Conservation (phyloP, 2,888 invertebrate species). For the Chrysodeixis includens region DNA sequence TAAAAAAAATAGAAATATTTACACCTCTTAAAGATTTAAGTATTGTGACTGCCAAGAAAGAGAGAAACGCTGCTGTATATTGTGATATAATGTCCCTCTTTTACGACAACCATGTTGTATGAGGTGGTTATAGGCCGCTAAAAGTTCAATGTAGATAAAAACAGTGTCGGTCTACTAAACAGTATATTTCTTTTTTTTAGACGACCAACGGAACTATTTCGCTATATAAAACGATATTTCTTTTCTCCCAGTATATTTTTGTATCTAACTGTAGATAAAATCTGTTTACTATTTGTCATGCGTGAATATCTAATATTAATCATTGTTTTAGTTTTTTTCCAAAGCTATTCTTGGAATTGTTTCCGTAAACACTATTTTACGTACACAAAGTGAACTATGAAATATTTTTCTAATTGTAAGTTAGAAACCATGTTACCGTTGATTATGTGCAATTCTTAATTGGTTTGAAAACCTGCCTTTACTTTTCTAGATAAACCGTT, state of each 20-base stretch:
- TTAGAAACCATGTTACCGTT: too few relatives aligned
- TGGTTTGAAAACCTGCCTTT: slow-evolving; percentile 5
- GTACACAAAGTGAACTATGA: too few relatives aligned
- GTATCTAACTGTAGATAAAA: slow-evolving; percentile 10
- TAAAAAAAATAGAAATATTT: too few relatives aligned
- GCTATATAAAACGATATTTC: too few relatives aligned
- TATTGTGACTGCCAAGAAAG: too few relatives aligned
- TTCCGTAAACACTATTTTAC: background rate
- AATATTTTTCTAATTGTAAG: too few relatives aligned
- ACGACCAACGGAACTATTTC: too few relatives aligned
- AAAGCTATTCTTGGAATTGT: background rate
- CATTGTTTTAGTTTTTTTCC: background rate
- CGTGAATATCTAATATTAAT: slow-evolving; percentile 8
- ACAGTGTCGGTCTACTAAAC: background rate
- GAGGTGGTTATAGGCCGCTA: background rate
- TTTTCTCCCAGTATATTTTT: background rate
- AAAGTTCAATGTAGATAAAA: background rate
- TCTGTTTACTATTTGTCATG: slow-evolving; percentile 4
- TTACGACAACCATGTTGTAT: too few relatives aligned
- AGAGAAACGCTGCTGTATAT: too few relatives aligned
- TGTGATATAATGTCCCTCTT: too few relatives aligned
- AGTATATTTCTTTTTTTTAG: too few relatives aligned
- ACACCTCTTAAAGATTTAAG: too few relatives aligned
- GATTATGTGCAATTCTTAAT: background rate
- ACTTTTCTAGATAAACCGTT: slow-evolving; percentile 36